Evolutionary conservation across 2,797 vertebrate species (phyloP).

Genomic region (Tympanoctomys barrerae): DNA sequence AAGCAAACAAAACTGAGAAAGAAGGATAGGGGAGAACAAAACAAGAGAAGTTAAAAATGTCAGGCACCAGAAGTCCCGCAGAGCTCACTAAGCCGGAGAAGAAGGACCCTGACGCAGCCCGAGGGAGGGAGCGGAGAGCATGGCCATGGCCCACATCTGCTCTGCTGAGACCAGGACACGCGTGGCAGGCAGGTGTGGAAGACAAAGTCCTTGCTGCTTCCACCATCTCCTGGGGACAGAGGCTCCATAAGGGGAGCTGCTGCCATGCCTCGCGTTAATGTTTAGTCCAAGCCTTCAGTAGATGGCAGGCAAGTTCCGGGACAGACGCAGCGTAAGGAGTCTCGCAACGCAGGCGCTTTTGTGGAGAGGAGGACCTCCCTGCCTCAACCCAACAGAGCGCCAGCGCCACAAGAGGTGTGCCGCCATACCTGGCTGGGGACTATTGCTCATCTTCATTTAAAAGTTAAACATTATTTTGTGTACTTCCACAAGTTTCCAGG

Average conservation of each 20-base stretch:
- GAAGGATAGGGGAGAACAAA: not conserved
- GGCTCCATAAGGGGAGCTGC: not conserved
- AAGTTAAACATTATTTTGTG: slow-evolving; percentile 25
- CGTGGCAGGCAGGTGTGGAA: not conserved
- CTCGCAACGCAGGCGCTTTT: too few species aligned
- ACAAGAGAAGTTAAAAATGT: not conserved
- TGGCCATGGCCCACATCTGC: not conserved
- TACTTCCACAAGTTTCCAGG: slow-evolving; percentile 3
- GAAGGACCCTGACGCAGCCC: not conserved
- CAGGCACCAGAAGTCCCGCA: too few species aligned
- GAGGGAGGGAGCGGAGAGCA: not conserved
- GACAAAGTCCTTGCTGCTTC: not conserved
- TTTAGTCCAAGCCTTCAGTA: not conserved
- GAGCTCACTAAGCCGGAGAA: not conserved
- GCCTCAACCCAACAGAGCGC: not conserved
- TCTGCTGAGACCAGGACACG: not conserved
- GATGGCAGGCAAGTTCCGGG: not conserved
- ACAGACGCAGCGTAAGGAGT: not conserved
- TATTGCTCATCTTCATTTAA: slow-evolving; percentile 51
- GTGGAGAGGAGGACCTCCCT: not conserved
- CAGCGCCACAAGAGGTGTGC: not conserved
- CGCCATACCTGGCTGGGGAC: not conserved
- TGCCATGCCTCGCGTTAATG: not conserved
- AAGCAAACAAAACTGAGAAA: not conserved
- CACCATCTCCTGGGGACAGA: not conserved